phyloP scores from a whole-genome alignment of 2,888 invertebrate genomes.

The Invenusta paracnida region DNA sequence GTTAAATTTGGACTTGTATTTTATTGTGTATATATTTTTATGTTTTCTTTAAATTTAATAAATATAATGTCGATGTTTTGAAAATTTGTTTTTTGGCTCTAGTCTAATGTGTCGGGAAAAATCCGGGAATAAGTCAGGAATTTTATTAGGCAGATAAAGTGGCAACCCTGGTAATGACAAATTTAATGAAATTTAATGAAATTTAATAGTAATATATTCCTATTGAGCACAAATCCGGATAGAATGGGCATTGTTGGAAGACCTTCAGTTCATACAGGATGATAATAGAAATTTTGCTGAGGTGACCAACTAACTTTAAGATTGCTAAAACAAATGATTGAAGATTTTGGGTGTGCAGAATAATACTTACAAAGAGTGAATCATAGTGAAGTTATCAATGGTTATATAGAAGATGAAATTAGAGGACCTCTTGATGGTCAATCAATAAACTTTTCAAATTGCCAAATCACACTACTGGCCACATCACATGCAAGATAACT shows the following conservation, averaged over 20 bases:
- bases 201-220: conserved; percentile 1
- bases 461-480: background rate
- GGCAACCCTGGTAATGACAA: no score
- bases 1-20: no score
- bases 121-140: no score
- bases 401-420: conserved; percentile 10
- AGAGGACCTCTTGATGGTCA: conserved; percentile 7
- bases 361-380: background rate
- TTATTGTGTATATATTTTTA: no score
- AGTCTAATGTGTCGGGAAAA: no score
- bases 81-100: no score
- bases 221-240: background rate
- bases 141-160: no score
- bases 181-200: conserved; percentile 24
- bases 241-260: background rate
- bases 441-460: background rate
- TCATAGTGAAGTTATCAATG: conserved; percentile 1
- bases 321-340: background rate
- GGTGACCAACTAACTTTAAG: background rate
- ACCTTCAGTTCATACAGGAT: background rate
- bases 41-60: no score
- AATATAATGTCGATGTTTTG: no score
- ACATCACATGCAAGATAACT: conserved; percentile 13
- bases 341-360: background rate
- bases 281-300: conserved; percentile 17